Percentiles rank a stretch among this genome's conserved stretches.
phyloP scores from a whole-genome alignment of 1,140 invertebrate genomes.

The Akabosia matsudoensis region DNA sequence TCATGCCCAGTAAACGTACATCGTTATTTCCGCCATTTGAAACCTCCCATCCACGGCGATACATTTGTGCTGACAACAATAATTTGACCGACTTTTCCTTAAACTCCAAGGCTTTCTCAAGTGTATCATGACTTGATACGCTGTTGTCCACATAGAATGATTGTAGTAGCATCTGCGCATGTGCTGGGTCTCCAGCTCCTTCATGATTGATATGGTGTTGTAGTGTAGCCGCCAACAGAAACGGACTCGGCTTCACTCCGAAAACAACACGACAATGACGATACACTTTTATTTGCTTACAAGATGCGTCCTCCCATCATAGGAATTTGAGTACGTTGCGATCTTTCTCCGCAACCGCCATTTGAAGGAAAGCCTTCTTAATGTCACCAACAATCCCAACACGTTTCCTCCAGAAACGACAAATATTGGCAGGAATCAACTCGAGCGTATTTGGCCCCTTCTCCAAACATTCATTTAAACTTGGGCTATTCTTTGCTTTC shows the following conservation, averaged over 20 bases:
- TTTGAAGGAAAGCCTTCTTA: neutral
- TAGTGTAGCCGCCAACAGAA: neutral
- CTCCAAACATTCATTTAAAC: too few species aligned
- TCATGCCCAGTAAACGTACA: neutral
- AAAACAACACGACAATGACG: neutral
- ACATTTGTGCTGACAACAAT: neutral
- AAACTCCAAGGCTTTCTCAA: neutral
- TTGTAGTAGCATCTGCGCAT: neutral
- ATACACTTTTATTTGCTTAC: neutral
- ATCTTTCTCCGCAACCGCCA: neutral
- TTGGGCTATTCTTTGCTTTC: too few species aligned
- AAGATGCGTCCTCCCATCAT: neutral
- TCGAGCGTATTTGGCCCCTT: too few species aligned
- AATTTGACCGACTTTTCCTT: neutral
- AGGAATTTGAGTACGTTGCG: neutral
- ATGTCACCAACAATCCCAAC: too few species aligned
- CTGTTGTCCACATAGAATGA: neutral
- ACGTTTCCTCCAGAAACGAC: too few species aligned
- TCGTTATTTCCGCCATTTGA: neutral
- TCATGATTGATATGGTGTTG: neutral
- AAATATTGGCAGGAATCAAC: too few species aligned
- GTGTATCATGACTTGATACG: neutral
- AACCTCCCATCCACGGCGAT: neutral
- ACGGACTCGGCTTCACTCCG: neutral
- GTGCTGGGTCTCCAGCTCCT: neutral